These are phyloP conservation scores for Drosophila fuyamai DNA, from an alignment of 1,140 invertebrate species.

Conservation along the genomic window DNA sequence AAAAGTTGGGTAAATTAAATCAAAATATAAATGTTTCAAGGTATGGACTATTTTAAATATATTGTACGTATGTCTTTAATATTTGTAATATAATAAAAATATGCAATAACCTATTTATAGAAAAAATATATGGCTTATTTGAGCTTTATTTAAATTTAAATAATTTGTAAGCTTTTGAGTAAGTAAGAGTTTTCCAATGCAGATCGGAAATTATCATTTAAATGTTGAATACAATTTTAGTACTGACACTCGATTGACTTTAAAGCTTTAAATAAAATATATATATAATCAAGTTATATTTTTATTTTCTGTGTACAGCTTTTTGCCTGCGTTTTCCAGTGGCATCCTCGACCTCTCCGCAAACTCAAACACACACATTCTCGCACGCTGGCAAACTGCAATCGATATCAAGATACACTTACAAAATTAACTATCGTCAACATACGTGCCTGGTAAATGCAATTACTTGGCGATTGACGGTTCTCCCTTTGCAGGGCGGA, in stretches of 20 bases:
- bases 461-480: slow-evolving; percentile 80
- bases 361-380: slow-evolving; percentile 28
- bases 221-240: too few species aligned
- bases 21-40: too few species aligned
- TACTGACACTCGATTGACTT: neutral
- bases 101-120: too few species aligned
- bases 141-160: too few species aligned
- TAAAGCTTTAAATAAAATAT: too few species aligned
- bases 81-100: too few species aligned
- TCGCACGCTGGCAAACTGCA: slow-evolving; percentile 48
- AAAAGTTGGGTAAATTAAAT: neutral
- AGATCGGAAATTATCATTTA: neutral
- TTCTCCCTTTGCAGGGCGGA: slow-evolving; percentile 7
- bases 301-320: slow-evolving; percentile 6
- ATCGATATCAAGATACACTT: slow-evolving; percentile 83
- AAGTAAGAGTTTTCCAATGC: too few species aligned
- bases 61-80: too few species aligned
- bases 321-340: slow-evolving; percentile 8
- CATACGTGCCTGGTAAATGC: slow-evolving; percentile 82
- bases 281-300: too few species aligned
- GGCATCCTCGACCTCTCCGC: slow-evolving; percentile 37
- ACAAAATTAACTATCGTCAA: slow-evolving; percentile 84
- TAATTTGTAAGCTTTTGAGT: too few species aligned
- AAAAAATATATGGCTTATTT: too few species aligned
- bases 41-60: too few species aligned